These are phyloP conservation scores for Leptopilina drosophilae DNA, from an alignment of 2,888 invertebrate species.

Conservation along the genomic window DNA sequence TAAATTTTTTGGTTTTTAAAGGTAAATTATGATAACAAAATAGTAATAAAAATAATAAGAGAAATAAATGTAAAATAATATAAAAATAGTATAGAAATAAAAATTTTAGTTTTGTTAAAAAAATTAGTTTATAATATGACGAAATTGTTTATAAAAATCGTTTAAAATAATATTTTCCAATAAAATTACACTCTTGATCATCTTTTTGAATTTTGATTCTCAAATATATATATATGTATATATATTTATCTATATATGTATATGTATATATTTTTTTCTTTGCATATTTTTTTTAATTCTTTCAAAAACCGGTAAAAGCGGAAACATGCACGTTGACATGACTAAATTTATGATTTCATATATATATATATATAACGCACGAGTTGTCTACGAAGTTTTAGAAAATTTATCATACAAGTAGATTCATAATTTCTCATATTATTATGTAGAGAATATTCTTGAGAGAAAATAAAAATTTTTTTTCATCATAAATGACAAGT, in stretches of 20 bases:
- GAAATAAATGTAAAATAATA: too few relatives aligned
- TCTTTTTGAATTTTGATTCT: conserved; percentile 3
- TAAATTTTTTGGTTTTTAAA: too few relatives aligned
- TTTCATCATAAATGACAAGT: too few relatives aligned
- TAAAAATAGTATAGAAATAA: too few relatives aligned
- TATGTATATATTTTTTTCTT: background rate
- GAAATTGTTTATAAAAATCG: background rate
- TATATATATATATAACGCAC: background rate
- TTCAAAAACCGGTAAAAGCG: conserved; percentile 4
- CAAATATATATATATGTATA: conserved; percentile 1
- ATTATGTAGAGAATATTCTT: background rate
- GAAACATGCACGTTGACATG: conserved; percentile 35
- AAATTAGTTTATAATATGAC: background rate
- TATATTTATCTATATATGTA: background rate
- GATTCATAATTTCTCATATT: background rate
- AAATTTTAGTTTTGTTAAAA: too few relatives aligned
- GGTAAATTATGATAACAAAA: too few relatives aligned
- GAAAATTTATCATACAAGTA: background rate
- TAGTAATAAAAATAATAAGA: too few relatives aligned
- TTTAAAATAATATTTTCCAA: background rate
- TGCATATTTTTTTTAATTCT: too few relatives aligned
- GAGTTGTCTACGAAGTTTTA: conserved; percentile 31
- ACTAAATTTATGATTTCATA: conserved; percentile 27
- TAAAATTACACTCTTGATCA: background rate
- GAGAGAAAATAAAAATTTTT: background rate